Evolutionary conservation across 2,797 vertebrate genomes (phyloP).

Genomic region (Chloroceryle amazona): DNA sequence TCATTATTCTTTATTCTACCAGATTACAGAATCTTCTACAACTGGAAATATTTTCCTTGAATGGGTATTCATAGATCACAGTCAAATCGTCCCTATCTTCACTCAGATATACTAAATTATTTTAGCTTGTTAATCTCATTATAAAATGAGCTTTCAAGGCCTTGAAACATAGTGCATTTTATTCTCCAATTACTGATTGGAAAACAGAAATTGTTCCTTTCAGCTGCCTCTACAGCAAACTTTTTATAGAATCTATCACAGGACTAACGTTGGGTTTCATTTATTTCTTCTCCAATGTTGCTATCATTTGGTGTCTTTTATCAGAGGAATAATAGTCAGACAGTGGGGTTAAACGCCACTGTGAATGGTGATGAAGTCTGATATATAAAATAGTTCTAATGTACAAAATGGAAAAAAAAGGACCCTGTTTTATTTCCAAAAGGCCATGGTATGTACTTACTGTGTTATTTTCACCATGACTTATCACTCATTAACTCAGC

Average conservation of each 20-base stretch:
- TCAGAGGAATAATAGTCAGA: background rate
- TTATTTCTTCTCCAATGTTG: background rate
- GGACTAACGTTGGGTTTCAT: background rate
- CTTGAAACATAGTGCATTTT: background rate
- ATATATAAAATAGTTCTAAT: conserved; percentile 25
- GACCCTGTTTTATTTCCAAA: background rate
- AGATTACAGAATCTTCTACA: conserved; percentile 9
- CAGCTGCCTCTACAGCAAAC: background rate
- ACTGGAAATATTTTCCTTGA: conserved; percentile 2
- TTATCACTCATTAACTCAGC: conserved; percentile 12
- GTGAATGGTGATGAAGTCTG: background rate
- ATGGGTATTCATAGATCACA: conserved; percentile 4
- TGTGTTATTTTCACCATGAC: conserved; percentile 26
- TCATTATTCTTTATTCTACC: conserved; percentile 20
- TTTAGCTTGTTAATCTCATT: conserved; percentile 37
- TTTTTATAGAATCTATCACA: background rate
- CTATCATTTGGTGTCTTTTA: background rate
- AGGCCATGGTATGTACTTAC: background rate
- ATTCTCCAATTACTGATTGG: background rate
- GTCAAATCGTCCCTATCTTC: background rate
- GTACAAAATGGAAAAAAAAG: background rate
- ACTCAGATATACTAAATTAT: background rate
- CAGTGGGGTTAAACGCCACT: background rate
- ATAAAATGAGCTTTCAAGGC: conserved; percentile 24
- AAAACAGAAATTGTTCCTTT: background rate